Evolutionary conservation across 2,113 vertebrate genomes (phyloP).

Genomic region (Datnioides undecimradiatus): DNA sequence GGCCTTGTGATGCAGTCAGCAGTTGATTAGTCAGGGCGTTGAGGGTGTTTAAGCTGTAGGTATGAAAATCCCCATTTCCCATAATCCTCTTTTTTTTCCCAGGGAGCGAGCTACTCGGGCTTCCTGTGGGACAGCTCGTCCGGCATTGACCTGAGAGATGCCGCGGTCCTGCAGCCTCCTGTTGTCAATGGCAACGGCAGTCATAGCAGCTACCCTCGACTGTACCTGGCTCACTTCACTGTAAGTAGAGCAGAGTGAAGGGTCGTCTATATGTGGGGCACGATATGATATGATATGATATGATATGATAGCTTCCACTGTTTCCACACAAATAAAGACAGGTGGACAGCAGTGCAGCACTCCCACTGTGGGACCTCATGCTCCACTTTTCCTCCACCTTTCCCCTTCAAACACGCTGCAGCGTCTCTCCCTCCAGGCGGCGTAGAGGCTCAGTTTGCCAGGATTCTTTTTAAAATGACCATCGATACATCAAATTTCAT

Average conservation of each 20-base stretch:
- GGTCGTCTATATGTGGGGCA: neutral
- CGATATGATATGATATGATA: no score
- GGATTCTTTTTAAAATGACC: no score
- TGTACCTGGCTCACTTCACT: constrained; percentile 89
- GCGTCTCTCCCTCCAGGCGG: no score
- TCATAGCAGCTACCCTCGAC: constrained; percentile 66
- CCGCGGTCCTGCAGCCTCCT: constrained; percentile 74
- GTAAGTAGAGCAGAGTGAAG: constrained; percentile 76
- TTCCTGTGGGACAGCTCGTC: constrained; percentile 93
- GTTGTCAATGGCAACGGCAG: constrained; percentile 88
- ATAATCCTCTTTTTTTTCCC: constrained; percentile 52
- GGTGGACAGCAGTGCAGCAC: no score
- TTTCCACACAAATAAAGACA: no score
- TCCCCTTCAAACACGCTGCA: no score
- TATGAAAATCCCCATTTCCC: neutral
- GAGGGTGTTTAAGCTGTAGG: neutral
- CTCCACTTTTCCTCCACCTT: no score
- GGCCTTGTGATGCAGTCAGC: neutral
- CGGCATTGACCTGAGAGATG: constrained; percentile 89
- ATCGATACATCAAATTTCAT: no score
- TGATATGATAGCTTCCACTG: no score
- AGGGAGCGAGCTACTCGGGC: constrained; percentile 89
- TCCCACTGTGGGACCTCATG: no score
- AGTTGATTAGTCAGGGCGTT: neutral
- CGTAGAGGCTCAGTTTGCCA: no score